phyloP scores from a whole-genome alignment of 2,888 invertebrate species.

The Drosophila colorata region DNA sequence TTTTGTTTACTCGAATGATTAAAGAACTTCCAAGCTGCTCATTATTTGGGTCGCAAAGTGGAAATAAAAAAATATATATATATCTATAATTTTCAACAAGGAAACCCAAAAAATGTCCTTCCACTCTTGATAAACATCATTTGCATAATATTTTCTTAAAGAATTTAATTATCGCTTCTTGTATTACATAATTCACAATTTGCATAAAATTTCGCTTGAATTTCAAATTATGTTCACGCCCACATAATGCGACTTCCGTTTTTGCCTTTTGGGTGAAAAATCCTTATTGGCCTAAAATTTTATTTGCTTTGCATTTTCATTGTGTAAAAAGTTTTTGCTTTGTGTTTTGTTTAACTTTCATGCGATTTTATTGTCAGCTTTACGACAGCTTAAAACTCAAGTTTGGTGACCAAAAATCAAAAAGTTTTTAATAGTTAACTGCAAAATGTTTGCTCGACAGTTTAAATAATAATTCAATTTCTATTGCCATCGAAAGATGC shows the following conservation, averaged over 20 bases:
- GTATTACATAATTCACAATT: conserved; percentile 68
- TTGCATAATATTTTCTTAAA: conserved; percentile 66
- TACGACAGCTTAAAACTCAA: conserved; percentile 31
- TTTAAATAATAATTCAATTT: conserved; percentile 19
- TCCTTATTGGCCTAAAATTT: conserved; percentile 17
- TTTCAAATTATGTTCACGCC: conserved; percentile 38
- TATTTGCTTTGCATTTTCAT: conserved; percentile 41
- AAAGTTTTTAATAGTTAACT: conserved; percentile 34
- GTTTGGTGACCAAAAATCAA: conserved; percentile 17
- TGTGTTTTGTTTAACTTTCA: conserved; percentile 29
- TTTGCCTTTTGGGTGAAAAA: background rate
- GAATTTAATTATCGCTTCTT: conserved; percentile 70
- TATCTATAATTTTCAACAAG: background rate
- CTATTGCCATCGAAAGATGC: conserved; percentile 3
- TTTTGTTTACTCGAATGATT: too few relatives aligned
- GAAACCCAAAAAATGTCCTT: background rate
- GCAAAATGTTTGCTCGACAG: conserved; percentile 17
- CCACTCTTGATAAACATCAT: conserved; percentile 15
- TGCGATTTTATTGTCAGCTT: conserved; percentile 37
- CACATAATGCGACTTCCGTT: conserved; percentile 21
- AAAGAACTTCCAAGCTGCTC: too few relatives aligned
- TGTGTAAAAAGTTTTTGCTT: conserved; percentile 28
- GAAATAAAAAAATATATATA: too few relatives aligned
- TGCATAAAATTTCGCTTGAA: conserved; percentile 66
- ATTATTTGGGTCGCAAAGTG: too few relatives aligned